Percentiles rank a stretch among this genome's conserved stretches.
These are phyloP conservation scores for Drosophila takahashii DNA, from an alignment of 1,140 invertebrate species.

Conservation along the genomic window DNA sequence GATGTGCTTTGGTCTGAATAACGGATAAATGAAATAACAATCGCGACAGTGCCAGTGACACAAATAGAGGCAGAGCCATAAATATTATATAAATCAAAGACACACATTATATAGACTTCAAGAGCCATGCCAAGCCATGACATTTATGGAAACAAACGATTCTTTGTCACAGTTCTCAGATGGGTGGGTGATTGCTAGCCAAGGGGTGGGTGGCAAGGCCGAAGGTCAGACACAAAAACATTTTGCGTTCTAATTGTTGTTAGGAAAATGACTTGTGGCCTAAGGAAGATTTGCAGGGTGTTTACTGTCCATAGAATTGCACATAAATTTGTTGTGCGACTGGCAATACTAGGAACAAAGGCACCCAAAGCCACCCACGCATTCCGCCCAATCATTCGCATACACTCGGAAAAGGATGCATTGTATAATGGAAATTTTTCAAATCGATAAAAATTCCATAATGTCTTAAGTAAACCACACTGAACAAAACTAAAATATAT, in stretches of 20 bases:
- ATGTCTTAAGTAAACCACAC: neutral
- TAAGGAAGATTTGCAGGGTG: constrained; percentile 52
- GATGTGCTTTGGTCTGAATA: constrained; percentile 30
- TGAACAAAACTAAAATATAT: neutral
- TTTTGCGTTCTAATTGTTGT: constrained; percentile 72
- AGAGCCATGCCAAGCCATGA: constrained; percentile 60
- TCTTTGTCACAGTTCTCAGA: constrained; percentile 58
- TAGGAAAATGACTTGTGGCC: constrained; percentile 60
- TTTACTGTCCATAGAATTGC: constrained; percentile 65
- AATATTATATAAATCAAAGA: constrained; percentile 74
- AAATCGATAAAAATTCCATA: neutral
- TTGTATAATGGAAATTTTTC: neutral
- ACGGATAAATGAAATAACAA: constrained; percentile 22
- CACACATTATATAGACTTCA: constrained; percentile 67
- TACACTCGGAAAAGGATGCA: constrained; percentile 10
- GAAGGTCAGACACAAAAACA: constrained; percentile 37
- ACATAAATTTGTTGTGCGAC: constrained; percentile 64
- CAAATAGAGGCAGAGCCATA: constrained; percentile 33
- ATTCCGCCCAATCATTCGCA: constrained; percentile 6
- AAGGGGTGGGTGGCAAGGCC: neutral
- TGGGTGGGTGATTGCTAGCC: neutral
- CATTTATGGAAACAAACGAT: constrained; percentile 76
- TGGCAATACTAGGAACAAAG: constrained; percentile 26
- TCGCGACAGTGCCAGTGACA: constrained; percentile 28
- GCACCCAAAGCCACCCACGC: constrained; percentile 39